A percentile compares a stretch with the other conserved stretches of the same genome.
Conservation (phyloP, 37 sponge, comb jelly and placozoan genomes). For the Oopsacas minuta region DNA sequence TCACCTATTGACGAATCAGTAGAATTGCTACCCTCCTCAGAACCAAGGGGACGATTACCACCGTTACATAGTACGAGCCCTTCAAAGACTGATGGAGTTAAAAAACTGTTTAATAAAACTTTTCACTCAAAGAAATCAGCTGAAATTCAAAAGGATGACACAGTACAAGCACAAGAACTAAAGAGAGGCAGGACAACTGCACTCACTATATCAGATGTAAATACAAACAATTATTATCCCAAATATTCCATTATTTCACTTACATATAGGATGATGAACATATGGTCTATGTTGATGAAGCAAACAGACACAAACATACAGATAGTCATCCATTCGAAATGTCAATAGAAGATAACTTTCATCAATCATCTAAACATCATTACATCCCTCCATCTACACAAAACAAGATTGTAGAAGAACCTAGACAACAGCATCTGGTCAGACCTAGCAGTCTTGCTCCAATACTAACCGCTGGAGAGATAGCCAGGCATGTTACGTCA, state of each 20-base stretch:
- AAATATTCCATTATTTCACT: not conserved
- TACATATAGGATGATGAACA: not conserved
- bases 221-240: too few relatives aligned
- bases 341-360: not conserved
- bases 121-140: not conserved
- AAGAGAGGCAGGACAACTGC: not conserved
- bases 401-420: not conserved
- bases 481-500: not conserved
- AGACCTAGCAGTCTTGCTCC: slow-evolving; percentile 9
- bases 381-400: not conserved
- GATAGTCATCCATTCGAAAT: not conserved
- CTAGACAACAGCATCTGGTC: not conserved
- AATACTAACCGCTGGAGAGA: not conserved
- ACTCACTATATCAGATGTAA: not conserved
- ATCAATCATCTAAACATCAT: not conserved
- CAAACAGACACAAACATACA: not conserved
- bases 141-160: not conserved
- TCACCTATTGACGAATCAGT: not conserved
- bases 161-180: not conserved
- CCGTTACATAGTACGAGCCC: not conserved
- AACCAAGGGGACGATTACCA: not conserved
- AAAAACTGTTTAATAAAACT: not conserved
- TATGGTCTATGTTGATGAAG: not conserved
- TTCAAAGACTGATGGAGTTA: not conserved
- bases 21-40: not conserved